A percentile compares a stretch with the other conserved stretches of the same genome.
phyloP scores from a whole-genome alignment of 2,888 invertebrate species.

The Steinernema carpocapsae region DNA sequence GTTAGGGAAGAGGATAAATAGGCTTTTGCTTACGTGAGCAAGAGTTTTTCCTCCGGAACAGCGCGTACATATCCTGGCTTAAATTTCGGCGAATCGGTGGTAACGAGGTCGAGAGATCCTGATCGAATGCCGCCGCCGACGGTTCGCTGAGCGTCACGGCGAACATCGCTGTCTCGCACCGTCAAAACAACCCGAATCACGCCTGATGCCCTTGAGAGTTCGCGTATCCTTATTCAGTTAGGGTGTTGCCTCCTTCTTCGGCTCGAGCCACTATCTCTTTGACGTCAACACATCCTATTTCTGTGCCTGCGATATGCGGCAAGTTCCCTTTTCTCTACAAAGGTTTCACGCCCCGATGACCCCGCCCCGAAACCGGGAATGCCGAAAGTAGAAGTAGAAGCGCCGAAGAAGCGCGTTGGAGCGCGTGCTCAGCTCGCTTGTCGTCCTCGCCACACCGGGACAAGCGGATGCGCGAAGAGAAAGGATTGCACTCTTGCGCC shows the following conservation, averaged over 20 bases:
- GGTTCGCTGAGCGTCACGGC: not conserved
- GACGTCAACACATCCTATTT: constrained; percentile 23
- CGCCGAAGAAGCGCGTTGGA: too few species aligned
- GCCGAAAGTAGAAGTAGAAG: constrained; percentile 26
- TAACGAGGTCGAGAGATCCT: not conserved
- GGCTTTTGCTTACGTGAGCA: constrained; percentile 34
- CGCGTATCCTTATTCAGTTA: too few species aligned
- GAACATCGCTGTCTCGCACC: not conserved
- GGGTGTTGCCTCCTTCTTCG: not conserved
- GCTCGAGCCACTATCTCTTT: not conserved
- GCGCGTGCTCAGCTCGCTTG: too few species aligned
- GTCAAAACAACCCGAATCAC: too few species aligned
- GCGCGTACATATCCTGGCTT: constrained; percentile 22
- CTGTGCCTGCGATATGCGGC: not conserved
- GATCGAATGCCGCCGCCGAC: not conserved
- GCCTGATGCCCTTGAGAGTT: too few species aligned
- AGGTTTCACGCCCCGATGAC: constrained; percentile 33
- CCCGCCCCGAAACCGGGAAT: constrained; percentile 14
- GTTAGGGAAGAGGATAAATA: constrained; percentile 33
- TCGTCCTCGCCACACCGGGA: not conserved
- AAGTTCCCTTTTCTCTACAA: constrained; percentile 24
- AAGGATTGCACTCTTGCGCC: constrained; percentile 32
- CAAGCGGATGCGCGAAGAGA: constrained; percentile 31
- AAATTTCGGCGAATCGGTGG: constrained; percentile 2
- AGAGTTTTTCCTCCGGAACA: constrained; percentile 1